Conservation (phyloP, 2,888 invertebrate genomes). For the Strigamia transsilvanica region DNA sequence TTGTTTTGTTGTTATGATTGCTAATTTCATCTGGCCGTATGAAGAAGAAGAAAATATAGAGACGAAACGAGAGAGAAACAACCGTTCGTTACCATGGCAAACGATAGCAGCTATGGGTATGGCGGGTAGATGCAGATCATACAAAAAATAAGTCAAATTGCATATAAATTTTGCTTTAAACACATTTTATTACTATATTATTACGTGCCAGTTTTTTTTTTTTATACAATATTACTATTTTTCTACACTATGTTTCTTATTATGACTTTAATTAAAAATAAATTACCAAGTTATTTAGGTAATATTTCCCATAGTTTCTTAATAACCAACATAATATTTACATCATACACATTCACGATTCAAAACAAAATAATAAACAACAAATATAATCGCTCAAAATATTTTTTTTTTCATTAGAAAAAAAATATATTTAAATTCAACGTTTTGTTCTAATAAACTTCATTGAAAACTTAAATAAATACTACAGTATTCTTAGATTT, state of each 20-base stretch:
- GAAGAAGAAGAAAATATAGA: neutral
- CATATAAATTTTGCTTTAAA: neutral
- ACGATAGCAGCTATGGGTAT: neutral
- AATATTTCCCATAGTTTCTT: neutral
- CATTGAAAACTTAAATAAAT: conserved; percentile 31
- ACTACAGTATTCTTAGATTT: neutral
- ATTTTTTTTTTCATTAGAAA: neutral
- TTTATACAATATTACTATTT: neutral
- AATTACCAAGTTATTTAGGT: conserved; percentile 17
- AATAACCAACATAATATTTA: conserved; percentile 29
- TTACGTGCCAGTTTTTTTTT: conserved; percentile 4
- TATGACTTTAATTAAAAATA: conserved; percentile 18
- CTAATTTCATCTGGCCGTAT: conserved; percentile 80
- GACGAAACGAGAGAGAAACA: neutral
- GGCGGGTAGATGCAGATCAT: too few species aligned
- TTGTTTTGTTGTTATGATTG: conserved; percentile 78
- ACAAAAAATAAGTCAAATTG: too few species aligned
- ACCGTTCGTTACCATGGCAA: neutral
- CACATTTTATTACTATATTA: conserved; percentile 23
- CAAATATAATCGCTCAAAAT: neutral
- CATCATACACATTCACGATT: neutral
- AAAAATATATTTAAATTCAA: neutral
- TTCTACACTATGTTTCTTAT: neutral
- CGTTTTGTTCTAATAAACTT: conserved; percentile 9
- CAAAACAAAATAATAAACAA: neutral